Conservation (phyloP, 2,888 invertebrate genomes). For the Lithophane leautieri region DNA sequence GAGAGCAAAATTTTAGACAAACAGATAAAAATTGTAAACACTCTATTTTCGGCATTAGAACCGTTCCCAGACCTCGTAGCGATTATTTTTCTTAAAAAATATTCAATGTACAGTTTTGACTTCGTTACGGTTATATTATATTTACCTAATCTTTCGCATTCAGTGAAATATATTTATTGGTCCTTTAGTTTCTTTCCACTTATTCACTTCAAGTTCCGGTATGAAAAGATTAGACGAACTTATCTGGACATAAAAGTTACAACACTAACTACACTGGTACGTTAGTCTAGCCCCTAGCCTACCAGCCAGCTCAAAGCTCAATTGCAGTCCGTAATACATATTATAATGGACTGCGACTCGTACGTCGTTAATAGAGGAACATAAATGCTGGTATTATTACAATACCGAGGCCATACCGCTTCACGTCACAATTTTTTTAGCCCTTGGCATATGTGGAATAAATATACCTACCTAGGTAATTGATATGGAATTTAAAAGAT, state of each 20-base stretch:
- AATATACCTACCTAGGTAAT: conserved; percentile 30
- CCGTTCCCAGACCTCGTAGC: too few species aligned
- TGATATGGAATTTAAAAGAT: conserved; percentile 43
- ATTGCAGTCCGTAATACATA: conserved; percentile 33
- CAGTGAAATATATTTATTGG: not conserved
- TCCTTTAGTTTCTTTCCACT: not conserved
- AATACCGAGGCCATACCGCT: conserved; percentile 58
- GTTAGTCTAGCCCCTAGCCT: not conserved
- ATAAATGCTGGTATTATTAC: conserved; percentile 69
- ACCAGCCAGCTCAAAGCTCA: conserved; percentile 33
- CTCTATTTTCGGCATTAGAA: too few species aligned
- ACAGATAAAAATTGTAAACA: too few species aligned
- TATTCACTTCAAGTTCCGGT: not conserved
- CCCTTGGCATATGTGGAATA: conserved; percentile 59
- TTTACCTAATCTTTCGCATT: not conserved
- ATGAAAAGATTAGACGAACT: not conserved
- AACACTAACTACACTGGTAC: conserved; percentile 5
- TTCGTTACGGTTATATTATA: too few species aligned
- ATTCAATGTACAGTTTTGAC: too few species aligned
- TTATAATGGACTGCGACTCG: conserved; percentile 34
- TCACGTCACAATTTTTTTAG: conserved; percentile 49
- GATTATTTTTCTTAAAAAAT: too few species aligned
- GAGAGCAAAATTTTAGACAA: too few species aligned
- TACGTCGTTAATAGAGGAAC: conserved; percentile 53
- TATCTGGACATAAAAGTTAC: not conserved